These are phyloP conservation scores for Elaphurus davidianus DNA, from an alignment of 2,113 vertebrate species.

Conservation along the genomic window DNA sequence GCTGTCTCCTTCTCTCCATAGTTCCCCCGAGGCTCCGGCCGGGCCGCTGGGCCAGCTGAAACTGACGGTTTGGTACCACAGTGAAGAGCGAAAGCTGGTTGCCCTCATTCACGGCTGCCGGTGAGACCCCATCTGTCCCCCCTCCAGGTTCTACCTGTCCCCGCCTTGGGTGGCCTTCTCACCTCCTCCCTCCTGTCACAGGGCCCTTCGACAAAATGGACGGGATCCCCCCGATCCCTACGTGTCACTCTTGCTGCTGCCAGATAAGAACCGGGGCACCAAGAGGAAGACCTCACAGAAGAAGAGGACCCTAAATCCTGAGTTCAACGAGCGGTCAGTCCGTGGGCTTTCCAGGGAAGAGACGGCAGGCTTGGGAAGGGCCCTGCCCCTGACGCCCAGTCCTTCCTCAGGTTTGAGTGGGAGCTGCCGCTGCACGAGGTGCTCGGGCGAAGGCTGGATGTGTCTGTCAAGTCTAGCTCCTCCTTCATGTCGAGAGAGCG, in stretches of 20 bases:
- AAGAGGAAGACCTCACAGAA: slow-evolving; percentile 91
- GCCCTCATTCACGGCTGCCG: slow-evolving; percentile 89
- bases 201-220: slow-evolving; percentile 83
- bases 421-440: slow-evolving; percentile 89
- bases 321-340: slow-evolving; percentile 91
- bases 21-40: neutral
- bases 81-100: slow-evolving; percentile 87
- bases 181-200: slow-evolving; percentile 50
- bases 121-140: slow-evolving; percentile 68
- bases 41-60: slow-evolving; percentile 85
- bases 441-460: slow-evolving; percentile 84
- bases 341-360: neutral
- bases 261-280: slow-evolving; percentile 89
- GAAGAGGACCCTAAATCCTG: slow-evolving; percentile 90
- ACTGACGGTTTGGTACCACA: slow-evolving; percentile 86
- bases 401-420: slow-evolving; percentile 88
- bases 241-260: slow-evolving; percentile 88
- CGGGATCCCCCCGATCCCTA: slow-evolving; percentile 91
- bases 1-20: neutral
- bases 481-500: slow-evolving; percentile 93
- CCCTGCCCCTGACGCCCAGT: neutral
- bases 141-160: no score
- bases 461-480: slow-evolving; percentile 90
- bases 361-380: neutral
- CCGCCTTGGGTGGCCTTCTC: accelerated